Evolutionary conservation across 2,113 vertebrate species (phyloP).

Genomic region (Corydoras sp.): DNA sequence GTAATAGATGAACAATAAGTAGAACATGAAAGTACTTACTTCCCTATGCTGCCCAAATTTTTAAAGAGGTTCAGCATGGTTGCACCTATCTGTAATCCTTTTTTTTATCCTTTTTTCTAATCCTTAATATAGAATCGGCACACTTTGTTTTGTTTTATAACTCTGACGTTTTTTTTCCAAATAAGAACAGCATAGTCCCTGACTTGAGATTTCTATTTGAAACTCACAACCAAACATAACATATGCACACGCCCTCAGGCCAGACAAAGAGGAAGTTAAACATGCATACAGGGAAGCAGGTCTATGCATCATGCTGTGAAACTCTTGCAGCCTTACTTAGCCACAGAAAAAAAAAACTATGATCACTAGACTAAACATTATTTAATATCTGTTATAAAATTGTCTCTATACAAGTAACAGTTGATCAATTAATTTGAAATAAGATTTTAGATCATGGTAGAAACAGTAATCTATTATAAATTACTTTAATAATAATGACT

Average conservation of each 20-base stretch:
- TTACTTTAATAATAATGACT: too few species aligned
- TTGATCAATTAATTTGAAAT: too few species aligned
- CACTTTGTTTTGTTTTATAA: too few species aligned
- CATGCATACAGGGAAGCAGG: conserved; percentile 44
- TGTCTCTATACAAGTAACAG: too few species aligned
- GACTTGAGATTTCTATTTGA: conserved; percentile 16
- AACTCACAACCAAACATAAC: conserved; percentile 12
- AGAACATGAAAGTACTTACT: conserved; percentile 43
- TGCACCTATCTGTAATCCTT: conserved; percentile 21
- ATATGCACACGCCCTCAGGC: conserved; percentile 34
- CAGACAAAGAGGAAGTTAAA: conserved; percentile 63
- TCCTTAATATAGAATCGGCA: too few species aligned
- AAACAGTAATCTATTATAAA: too few species aligned
- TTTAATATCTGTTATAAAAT: too few species aligned
- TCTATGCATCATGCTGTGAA: conserved; percentile 35
- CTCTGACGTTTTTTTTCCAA: conserved; percentile 5
- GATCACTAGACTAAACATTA: conserved; percentile 4
- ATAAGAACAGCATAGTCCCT: conserved; percentile 14
- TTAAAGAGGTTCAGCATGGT: conserved; percentile 68
- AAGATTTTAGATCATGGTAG: too few species aligned
- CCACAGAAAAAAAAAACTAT: conserved; percentile 23
- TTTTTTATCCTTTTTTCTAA: neutral
- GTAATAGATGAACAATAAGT: too few species aligned
- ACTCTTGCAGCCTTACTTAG: conserved; percentile 20
- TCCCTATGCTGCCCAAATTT: conserved; percentile 54